A percentile compares a stretch with the other conserved stretches of the same genome.
Evolutionary conservation across 37 sponge, comb jelly and placozoan species (phyloP).

Genomic region (Cliona cf. orientalis): DNA sequence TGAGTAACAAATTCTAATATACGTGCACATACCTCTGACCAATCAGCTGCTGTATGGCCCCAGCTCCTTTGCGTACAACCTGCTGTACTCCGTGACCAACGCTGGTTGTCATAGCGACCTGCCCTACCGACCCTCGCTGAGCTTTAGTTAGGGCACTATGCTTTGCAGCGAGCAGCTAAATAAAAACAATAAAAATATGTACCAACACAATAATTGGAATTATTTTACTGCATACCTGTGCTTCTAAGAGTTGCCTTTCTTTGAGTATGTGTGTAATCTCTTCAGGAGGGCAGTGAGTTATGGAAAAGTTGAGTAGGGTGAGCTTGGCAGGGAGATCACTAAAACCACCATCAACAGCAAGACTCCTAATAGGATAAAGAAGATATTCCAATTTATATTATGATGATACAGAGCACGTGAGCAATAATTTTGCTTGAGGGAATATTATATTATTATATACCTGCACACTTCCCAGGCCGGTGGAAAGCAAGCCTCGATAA

Average conservation of each 20-base stretch:
- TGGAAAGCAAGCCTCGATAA: conserved; percentile 39
- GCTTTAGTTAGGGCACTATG: too few relatives aligned
- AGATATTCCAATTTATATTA: background rate
- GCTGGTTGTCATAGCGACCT: too few relatives aligned
- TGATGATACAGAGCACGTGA: background rate
- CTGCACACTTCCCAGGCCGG: conserved; percentile 70
- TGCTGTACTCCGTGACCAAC: conserved; percentile 46
- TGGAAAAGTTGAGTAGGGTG: conserved; percentile 57
- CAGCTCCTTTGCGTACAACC: conserved; percentile 49
- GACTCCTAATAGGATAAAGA: conserved; percentile 9
- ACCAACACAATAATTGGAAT: background rate
- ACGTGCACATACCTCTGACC: too few relatives aligned
- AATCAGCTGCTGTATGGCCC: conserved; percentile 56
- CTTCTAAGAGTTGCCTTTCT: conserved; percentile 30
- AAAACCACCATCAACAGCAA: conserved; percentile 16
- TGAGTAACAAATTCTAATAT: too few relatives aligned
- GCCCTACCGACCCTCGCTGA: too few relatives aligned
- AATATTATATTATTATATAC: conserved; percentile 8
- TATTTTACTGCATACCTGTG: conserved; percentile 43
- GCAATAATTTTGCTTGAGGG: background rate
- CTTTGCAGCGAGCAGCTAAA: too few relatives aligned
- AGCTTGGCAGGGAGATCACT: conserved; percentile 11
- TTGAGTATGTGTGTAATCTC: conserved; percentile 49
- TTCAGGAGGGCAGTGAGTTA: conserved; percentile 72
- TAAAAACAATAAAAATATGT: too few relatives aligned